phyloP scores from a whole-genome alignment of 1,140 invertebrate genomes.

The Lycorma delicatula region DNA sequence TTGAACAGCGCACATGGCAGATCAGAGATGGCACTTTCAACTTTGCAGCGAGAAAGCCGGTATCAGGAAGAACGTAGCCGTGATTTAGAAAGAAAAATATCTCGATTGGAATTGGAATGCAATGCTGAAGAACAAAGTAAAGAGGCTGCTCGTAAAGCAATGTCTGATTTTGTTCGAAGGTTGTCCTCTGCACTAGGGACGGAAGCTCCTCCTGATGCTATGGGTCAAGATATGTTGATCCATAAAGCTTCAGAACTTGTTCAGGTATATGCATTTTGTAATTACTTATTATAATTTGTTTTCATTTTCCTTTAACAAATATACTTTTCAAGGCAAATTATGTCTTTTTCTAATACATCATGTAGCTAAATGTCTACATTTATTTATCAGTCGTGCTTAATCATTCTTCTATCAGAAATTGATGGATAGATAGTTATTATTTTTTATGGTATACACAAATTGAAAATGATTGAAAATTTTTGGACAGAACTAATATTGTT shows the following conservation, averaged over 20 bases:
- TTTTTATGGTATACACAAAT: too few relatives aligned
- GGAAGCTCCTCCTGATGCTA: slow-evolving; percentile 17
- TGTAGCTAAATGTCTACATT: too few relatives aligned
- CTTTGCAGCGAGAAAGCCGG: slow-evolving; percentile 58
- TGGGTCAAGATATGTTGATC: slow-evolving; percentile 53
- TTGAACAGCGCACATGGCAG: slow-evolving; percentile 51
- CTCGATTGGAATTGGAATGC: slow-evolving; percentile 58
- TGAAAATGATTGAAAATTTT: too few relatives aligned
- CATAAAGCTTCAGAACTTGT: slow-evolving; percentile 63
- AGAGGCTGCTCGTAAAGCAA: slow-evolving; percentile 46
- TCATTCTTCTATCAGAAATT: too few relatives aligned
- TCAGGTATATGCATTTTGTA: slow-evolving; percentile 35
- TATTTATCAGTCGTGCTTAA: too few relatives aligned
- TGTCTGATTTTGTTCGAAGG: slow-evolving; percentile 56
- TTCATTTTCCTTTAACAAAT: background rate
- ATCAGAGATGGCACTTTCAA: slow-evolving; percentile 59
- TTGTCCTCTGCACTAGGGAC: slow-evolving; percentile 55
- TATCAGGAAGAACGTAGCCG: slow-evolving; percentile 65
- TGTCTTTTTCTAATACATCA: too few relatives aligned
- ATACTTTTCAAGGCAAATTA: too few relatives aligned
- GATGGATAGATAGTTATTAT: too few relatives aligned
- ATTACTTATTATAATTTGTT: background rate
- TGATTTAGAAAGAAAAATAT: slow-evolving; percentile 62
- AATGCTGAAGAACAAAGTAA: slow-evolving; percentile 57
- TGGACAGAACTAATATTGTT: too few relatives aligned